Base-by-base conservation (phyloP, 2,113 vertebrate genomes). In the Cebidichthys violaceus region DNA sequence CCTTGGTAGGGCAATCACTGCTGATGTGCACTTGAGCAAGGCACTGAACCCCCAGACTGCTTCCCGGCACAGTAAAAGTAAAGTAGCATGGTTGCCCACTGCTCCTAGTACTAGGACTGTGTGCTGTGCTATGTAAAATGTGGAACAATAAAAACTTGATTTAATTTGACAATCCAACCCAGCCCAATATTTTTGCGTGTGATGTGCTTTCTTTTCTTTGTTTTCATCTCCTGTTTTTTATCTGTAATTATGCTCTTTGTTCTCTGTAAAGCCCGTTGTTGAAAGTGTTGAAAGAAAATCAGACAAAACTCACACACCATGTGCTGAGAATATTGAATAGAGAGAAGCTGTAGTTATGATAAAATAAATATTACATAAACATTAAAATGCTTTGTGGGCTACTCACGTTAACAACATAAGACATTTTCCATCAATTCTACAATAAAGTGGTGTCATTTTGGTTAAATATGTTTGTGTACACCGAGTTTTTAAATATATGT, bases 161-260 rank as follows among this genome's bases (percentile, higher is more conserved):
- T 20, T 20, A 6, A 20, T 50, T 50, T 20, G 43, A 45, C 43
- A 76, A 15, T 20, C n/a, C 43, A 45, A 4, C 13, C 6, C 9
- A 2, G 17, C 8, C 31, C 31, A 11, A 20, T 54, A 67, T 67
- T 67, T 79, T 15, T 57, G 43, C 41, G 29, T 54, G 73, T 73
- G 60, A 67, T 68, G 70, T 60, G 52, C 31, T 81, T 35, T 50
- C 60, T 37, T 79, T 57, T 57, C 9, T 20, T 6, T 55, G 55
- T 73, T 86, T 73, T 77, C 10, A 64, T 75, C 70, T 79, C 11
- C 77, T 43, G 55, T 43, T 82, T 90, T 86, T 65, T 37, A 88
- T 89, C 82, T 68, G 45, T 85, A 85, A 88, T 84, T 78, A 85
- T 73, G 61, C 55, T 55, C 77, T 86, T 82, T 90, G 70, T 83